phyloP scores from a whole-genome alignment of 2,113 vertebrate species.

The Gnathonemus longibarbis region DNA sequence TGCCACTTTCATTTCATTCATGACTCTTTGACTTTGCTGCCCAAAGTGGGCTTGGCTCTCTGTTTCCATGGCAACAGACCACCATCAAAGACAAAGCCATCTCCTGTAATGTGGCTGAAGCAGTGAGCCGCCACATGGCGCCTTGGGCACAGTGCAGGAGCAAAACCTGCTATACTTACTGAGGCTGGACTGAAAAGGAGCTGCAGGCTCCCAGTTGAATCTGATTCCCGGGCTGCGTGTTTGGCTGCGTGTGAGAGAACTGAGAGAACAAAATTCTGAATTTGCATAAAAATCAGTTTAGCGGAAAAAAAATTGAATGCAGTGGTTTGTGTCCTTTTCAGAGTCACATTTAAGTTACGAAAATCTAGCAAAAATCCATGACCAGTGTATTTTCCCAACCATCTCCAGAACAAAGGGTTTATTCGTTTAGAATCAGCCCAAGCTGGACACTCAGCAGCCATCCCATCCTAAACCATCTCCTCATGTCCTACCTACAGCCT shows the following conservation, averaged over 20 bases:
- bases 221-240: background rate
- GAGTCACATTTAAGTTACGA: background rate
- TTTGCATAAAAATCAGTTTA: background rate
- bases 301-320: background rate
- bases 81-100: background rate
- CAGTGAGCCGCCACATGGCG: background rate
- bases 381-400: background rate
- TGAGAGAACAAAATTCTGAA: background rate
- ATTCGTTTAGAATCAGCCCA: background rate
- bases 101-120: background rate
- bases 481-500: slow-evolving; percentile 61
- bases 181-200: background rate
- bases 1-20: background rate
- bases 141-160: background rate
- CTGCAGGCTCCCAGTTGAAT: background rate
- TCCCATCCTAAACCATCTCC: background rate
- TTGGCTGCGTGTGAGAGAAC: background rate
- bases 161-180: background rate
- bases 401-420: background rate
- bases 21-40: background rate
- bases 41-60: background rate
- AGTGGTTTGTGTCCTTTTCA: background rate
- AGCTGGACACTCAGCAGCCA: background rate
- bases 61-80: slow-evolving; percentile 3
- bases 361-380: background rate